Evolutionary conservation across 2,113 vertebrate genomes (phyloP).

Genomic region (Scomber scombrus): DNA sequence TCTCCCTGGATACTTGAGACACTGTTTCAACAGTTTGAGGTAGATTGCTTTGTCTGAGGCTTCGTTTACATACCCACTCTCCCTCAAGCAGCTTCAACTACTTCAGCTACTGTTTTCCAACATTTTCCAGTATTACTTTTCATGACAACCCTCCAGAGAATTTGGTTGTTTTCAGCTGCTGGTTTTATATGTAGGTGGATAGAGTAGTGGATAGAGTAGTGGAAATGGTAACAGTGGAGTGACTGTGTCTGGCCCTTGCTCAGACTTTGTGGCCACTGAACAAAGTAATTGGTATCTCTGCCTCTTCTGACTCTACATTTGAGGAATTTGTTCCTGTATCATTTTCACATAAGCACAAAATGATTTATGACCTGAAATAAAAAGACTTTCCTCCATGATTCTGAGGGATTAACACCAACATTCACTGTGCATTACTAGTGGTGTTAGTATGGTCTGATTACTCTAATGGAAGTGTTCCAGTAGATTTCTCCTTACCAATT

Average conservation of each 20-base stretch:
- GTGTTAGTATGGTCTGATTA: background rate
- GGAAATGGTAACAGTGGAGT: slow-evolving; percentile 31
- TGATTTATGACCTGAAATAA: background rate
- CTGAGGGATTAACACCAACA: background rate
- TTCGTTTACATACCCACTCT: background rate
- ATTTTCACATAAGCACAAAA: background rate
- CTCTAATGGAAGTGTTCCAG: background rate
- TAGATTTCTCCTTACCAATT: background rate
- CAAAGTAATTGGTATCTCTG: background rate
- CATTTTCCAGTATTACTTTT: slow-evolving; percentile 35
- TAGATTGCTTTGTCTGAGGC: background rate
- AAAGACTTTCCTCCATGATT: background rate
- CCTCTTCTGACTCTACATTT: background rate
- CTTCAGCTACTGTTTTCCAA: slow-evolving; percentile 16
- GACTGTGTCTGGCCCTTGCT: slow-evolving; percentile 7
- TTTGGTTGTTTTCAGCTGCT: slow-evolving; percentile 25
- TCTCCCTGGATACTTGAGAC: background rate
- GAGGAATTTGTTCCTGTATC: background rate
- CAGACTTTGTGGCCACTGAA: slow-evolving; percentile 5
- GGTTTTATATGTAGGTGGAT: slow-evolving; percentile 31
- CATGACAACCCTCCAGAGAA: slow-evolving; percentile 6
- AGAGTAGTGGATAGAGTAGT: slow-evolving; percentile 5
- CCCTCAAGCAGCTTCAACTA: background rate
- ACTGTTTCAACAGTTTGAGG: background rate
- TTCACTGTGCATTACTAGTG: background rate